These are phyloP conservation scores for Siniperca knerii DNA, from an alignment of 2,113 vertebrate species.

Conservation along the genomic window DNA sequence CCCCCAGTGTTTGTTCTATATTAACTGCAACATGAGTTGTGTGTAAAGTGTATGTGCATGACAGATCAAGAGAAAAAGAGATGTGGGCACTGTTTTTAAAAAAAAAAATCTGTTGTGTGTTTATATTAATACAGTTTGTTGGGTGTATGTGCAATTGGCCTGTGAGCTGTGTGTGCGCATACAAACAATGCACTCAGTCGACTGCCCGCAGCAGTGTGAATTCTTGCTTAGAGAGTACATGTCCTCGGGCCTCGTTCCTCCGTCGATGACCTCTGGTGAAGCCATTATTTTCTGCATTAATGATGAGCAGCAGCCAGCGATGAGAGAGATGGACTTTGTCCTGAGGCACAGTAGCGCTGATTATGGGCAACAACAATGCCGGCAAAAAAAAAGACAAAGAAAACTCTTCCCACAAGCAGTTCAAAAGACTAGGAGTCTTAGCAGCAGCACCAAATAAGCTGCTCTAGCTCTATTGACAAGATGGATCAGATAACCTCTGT, in stretches of 20 bases:
- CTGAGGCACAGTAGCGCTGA: constrained; percentile 75
- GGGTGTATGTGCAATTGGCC: constrained; percentile 63
- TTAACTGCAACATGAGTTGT: constrained; percentile 38
- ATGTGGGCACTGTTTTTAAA: constrained; percentile 34
- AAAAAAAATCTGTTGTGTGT: constrained; percentile 62
- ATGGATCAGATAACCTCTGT: constrained; percentile 79
- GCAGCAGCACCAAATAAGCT: constrained; percentile 71
- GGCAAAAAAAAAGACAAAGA: constrained; percentile 54
- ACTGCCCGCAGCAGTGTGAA: constrained; percentile 75
- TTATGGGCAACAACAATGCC: constrained; percentile 81
- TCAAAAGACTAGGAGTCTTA: constrained; percentile 67
- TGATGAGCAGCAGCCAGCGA: constrained; percentile 83
- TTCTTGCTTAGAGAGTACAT: constrained; percentile 81
- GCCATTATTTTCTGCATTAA: constrained; percentile 86
- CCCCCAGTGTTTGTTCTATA: constrained; percentile 20
- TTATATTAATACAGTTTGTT: constrained; percentile 57
- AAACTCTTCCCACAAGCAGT: constrained; percentile 80
- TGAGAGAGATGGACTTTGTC: constrained; percentile 84
- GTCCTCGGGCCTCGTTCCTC: constrained; percentile 77
- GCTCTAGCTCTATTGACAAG: constrained; percentile 72
- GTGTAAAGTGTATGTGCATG: constrained; percentile 43
- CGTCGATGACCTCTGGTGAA: constrained; percentile 83
- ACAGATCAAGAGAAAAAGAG: constrained; percentile 51
- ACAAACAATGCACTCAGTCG: constrained; percentile 76
- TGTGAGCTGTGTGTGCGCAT: constrained; percentile 54